Evolutionary conservation across 2,113 vertebrate species (phyloP), one percentile per base, ranked within the genome.

Genomic region (Syngnathoides biaculeatus): DNA sequence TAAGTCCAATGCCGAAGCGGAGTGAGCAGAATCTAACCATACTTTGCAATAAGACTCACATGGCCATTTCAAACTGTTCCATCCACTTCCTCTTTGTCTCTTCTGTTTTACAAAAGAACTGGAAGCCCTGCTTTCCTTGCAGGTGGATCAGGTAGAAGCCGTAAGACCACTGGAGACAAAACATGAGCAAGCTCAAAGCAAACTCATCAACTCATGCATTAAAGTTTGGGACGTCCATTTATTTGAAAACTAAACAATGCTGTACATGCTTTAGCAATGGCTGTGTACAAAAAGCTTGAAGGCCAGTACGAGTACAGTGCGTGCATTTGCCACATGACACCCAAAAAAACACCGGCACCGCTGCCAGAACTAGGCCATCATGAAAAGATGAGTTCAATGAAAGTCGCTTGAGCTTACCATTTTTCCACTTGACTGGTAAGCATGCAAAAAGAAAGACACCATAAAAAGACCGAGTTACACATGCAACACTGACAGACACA

Each of bases 1-100:
- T 57, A 11, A 55, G 52, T 15, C 13, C 4, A 30, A 30, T 35
- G 30, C 6, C 30, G 6, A 35, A 35, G 30, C 6, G 30, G 30
- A 35, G 3, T 35, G 30, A 24, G 53, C n/a, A 6, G 24, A n/a
- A 2, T 55, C 22, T 26, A 24, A 39, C 13, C 3, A 26, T 40
- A 1, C 3, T 0, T 11, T 53, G 12, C 10, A 15, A 7, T 52
- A 12, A 0, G 13, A 89, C 97, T 92, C 89, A 98, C 97, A 99
- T 97, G 77, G 97, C 97, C 97, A 99, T 99, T 77, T 97, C 95
- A 67, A 99, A 97, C 89, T 99, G 97, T 84, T 99, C 97, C 96
- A 98, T 97, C 97, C 97, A 99, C 69, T 96, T 97, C 88, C 97
- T 91, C 90, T 99, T 99, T 84, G 95, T 98, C 56, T 99, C 97